phyloP scores from a whole-genome alignment of 2,113 vertebrate genomes.

The Lophotis ruficrista region DNA sequence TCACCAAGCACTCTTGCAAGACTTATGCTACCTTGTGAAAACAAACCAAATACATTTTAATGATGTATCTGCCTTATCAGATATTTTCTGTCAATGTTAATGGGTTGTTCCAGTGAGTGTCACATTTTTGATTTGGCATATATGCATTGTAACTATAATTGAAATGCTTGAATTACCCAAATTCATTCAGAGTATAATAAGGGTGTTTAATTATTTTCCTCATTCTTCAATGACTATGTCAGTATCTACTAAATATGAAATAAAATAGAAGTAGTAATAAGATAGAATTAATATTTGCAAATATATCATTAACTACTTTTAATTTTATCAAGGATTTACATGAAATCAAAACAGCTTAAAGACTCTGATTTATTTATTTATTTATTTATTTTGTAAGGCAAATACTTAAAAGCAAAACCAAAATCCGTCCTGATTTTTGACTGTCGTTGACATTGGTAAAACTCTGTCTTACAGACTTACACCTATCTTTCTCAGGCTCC shows the following conservation, averaged over 20 bases:
- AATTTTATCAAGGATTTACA: background rate
- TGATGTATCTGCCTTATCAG: conserved; percentile 31
- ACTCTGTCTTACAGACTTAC: background rate
- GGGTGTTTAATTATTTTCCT: background rate
- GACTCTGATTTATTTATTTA: background rate
- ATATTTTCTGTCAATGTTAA: conserved; percentile 29
- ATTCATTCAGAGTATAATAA: background rate
- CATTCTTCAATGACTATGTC: background rate
- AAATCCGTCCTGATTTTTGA: background rate
- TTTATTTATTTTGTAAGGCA: background rate
- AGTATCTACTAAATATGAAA: background rate
- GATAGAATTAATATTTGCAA: background rate
- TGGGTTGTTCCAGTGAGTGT: background rate
- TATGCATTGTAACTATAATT: background rate
- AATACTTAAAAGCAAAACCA: background rate
- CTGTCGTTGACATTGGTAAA: background rate
- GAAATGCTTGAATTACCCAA: background rate
- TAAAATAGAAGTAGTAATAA: background rate
- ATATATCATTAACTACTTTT: background rate
- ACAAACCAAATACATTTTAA: conserved; percentile 58
- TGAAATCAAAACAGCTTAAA: background rate
- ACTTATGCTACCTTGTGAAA: conserved; percentile 48
- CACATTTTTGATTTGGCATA: conserved; percentile 1
- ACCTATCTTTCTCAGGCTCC: background rate
- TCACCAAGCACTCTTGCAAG: conserved; percentile 56